Conservation (phyloP, 2,113 vertebrate genomes). For the Copsychus sechellarum region DNA sequence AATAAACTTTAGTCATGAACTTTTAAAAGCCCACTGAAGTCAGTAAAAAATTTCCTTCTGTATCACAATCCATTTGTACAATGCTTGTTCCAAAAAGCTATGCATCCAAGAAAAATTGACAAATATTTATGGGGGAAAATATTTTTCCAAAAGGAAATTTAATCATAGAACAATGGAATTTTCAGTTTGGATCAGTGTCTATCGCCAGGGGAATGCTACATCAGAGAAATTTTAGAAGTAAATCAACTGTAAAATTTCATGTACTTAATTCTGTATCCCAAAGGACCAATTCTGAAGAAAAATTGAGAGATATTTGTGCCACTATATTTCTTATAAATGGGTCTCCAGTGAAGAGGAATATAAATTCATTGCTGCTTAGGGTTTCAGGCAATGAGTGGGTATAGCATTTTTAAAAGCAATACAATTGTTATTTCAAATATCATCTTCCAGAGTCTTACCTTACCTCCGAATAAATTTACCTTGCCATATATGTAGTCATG, state of each 20-base stretch:
- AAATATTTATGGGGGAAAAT: background rate
- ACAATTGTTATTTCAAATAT: background rate
- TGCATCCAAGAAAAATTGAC: fast-evolving
- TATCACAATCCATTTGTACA: background rate
- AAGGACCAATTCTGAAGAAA: background rate
- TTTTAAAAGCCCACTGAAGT: background rate
- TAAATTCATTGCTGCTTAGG: background rate
- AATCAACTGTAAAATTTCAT: background rate
- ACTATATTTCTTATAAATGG: background rate
- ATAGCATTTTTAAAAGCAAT: background rate
- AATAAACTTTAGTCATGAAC: background rate
- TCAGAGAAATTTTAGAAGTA: background rate
- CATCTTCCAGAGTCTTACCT: background rate
- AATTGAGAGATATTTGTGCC: background rate
- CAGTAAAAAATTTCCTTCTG: background rate
- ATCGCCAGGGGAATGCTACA: background rate
- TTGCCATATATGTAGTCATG: background rate
- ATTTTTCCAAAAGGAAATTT: background rate
- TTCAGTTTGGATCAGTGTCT: background rate
- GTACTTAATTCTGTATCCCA: background rate
- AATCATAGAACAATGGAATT: background rate
- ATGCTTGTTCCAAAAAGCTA: background rate
- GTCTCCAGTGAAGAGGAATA: background rate
- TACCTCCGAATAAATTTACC: background rate
- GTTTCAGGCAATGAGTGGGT: background rate